Evolutionary conservation across 2,113 vertebrate species (phyloP).

Genomic region (Syrrhaptes paradoxus): DNA sequence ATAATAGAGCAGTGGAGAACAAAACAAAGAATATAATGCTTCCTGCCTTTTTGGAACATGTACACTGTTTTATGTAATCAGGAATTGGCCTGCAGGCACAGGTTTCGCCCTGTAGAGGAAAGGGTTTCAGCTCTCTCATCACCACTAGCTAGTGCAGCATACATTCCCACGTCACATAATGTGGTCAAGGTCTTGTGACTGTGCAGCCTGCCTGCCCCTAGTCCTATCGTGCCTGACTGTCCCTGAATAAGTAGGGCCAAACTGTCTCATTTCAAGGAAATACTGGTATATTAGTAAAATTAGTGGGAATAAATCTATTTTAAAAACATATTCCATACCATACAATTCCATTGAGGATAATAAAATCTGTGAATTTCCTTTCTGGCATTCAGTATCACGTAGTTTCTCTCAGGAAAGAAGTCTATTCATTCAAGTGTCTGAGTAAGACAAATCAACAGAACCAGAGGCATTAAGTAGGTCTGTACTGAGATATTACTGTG

Average conservation of each 20-base stretch:
- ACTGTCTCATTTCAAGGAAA: neutral
- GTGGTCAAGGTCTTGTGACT: neutral
- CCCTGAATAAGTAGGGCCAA: neutral
- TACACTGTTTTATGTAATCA: neutral
- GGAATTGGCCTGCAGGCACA: neutral
- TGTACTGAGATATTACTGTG: neutral
- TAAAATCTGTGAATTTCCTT: slow-evolving; percentile 9
- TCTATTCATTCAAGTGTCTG: neutral
- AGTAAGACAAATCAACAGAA: neutral
- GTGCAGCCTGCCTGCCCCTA: neutral
- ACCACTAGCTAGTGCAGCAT: neutral
- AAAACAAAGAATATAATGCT: neutral
- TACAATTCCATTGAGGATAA: neutral
- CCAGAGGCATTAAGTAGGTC: neutral
- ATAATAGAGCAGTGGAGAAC: neutral
- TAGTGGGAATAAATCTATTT: slow-evolving; percentile 26
- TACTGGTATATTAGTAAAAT: neutral
- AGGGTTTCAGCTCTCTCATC: neutral
- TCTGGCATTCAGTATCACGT: neutral
- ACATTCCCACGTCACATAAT: neutral
- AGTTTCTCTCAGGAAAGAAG: neutral
- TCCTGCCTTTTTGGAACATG: neutral
- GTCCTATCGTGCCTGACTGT: rapidly evolving
- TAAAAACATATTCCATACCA: slow-evolving; percentile 7
- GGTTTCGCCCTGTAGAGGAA: neutral